These are phyloP conservation scores for Atethmia centrago DNA, from an alignment of 2,888 invertebrate species.

Conservation along the genomic window DNA sequence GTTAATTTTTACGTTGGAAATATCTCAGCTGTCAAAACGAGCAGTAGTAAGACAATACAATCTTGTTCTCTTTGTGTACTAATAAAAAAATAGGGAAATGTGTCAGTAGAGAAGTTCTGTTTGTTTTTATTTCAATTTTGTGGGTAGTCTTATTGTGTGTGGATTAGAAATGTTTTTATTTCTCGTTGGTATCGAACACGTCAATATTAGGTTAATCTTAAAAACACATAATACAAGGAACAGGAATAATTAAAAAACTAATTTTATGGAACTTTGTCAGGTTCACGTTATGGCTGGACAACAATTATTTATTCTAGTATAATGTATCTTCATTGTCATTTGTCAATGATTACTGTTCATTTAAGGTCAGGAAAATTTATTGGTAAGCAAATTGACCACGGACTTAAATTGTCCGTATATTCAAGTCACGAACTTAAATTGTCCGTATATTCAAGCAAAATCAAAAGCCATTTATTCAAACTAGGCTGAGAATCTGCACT, in stretches of 20 bases:
- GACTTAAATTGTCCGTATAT: not conserved
- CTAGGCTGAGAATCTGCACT: too few species aligned
- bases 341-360: too few species aligned
- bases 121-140: conserved; percentile 21
- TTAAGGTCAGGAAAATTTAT: not conserved
- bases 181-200: not conserved
- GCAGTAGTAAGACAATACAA: conserved; percentile 29
- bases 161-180: not conserved
- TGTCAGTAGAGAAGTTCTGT: conserved; percentile 11
- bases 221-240: too few species aligned
- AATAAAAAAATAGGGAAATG: conserved; percentile 7
- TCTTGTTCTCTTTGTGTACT: not conserved
- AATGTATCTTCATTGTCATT: not conserved
- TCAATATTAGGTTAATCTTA: not conserved
- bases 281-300: not conserved
- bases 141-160: not conserved
- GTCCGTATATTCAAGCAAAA: too few species aligned
- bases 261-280: not conserved
- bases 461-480: too few species aligned
- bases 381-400: not conserved
- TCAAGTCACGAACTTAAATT: not conserved
- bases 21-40: conserved; percentile 35
- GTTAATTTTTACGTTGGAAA: conserved; percentile 16
- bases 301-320: not conserved
- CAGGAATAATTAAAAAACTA: too few species aligned